Conservation (phyloP, 1,140 invertebrate genomes). For the Charaxes varanes region DNA sequence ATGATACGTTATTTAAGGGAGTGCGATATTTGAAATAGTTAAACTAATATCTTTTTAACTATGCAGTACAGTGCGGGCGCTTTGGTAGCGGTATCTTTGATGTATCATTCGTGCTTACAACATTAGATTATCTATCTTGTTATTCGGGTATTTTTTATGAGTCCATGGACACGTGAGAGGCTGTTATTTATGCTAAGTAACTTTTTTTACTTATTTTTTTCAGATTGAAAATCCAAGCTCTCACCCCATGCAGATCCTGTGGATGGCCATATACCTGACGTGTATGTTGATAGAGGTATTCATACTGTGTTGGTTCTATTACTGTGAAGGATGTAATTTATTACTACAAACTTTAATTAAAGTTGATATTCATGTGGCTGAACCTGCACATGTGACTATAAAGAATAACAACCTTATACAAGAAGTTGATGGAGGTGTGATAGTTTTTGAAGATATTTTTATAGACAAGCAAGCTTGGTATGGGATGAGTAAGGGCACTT, state of each 20-base stretch:
- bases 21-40: too few species aligned
- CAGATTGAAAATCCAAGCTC: constrained; percentile 61
- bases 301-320: constrained; percentile 67
- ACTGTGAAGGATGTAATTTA: too few species aligned
- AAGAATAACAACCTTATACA: constrained; percentile 18
- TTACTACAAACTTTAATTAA: too few species aligned
- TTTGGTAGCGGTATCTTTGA: too few species aligned
- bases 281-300: constrained; percentile 71
- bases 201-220: constrained; percentile 2
- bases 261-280: constrained; percentile 66
- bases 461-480: constrained; percentile 34
- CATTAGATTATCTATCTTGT: too few species aligned
- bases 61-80: too few species aligned
- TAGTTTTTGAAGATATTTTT: constrained; percentile 23
- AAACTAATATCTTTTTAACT: too few species aligned
- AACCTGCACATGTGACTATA: constrained; percentile 20
- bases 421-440: constrained; percentile 12
- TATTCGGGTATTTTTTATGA: too few species aligned
- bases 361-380: constrained; percentile 23
- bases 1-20: too few species aligned
- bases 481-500: constrained; percentile 26
- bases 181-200: constrained; percentile 1
- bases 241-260: constrained; percentile 65
- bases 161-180: too few species aligned
- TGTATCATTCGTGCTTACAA: too few species aligned